phyloP scores from a whole-genome alignment of 2,113 vertebrate species.

The Heteronetta atricapilla region DNA sequence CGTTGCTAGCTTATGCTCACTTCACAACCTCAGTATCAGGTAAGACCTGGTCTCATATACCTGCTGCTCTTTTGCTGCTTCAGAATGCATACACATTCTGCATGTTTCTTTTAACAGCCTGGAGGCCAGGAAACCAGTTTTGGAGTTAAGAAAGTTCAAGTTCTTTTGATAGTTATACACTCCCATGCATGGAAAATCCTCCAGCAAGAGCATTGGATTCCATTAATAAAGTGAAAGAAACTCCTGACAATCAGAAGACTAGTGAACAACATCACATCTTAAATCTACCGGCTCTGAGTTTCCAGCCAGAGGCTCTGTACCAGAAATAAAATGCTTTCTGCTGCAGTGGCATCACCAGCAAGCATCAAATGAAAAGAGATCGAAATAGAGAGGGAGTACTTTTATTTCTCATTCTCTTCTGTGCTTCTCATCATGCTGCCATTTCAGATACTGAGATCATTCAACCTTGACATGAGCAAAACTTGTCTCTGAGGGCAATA shows the following conservation, averaged over 20 bases:
- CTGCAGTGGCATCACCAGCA: neutral
- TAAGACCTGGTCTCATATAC: neutral
- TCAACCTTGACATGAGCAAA: constrained; percentile 26
- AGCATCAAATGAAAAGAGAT: constrained; percentile 11
- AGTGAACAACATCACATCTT: neutral
- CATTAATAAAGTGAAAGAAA: neutral
- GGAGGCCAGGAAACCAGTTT: neutral
- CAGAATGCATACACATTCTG: neutral
- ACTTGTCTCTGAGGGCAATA: neutral
- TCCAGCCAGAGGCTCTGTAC: neutral
- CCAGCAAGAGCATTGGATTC: neutral
- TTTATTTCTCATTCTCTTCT: constrained; percentile 27
- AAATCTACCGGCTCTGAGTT: neutral
- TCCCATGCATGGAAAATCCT: neutral
- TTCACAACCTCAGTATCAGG: neutral
- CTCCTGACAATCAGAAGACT: neutral
- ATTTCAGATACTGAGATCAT: constrained; percentile 25
- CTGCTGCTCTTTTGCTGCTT: neutral
- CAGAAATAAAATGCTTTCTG: neutral
- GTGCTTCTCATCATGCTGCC: neutral
- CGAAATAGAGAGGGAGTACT: neutral
- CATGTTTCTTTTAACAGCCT: neutral
- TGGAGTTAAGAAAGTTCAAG: neutral
- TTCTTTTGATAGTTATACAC: neutral
- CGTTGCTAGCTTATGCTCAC: neutral